A percentile compares a stretch with the other conserved stretches of the same genome.
Evolutionary conservation across 1,140 invertebrate species (phyloP).

Genomic region (Macrotrachela quadricornifera): DNA sequence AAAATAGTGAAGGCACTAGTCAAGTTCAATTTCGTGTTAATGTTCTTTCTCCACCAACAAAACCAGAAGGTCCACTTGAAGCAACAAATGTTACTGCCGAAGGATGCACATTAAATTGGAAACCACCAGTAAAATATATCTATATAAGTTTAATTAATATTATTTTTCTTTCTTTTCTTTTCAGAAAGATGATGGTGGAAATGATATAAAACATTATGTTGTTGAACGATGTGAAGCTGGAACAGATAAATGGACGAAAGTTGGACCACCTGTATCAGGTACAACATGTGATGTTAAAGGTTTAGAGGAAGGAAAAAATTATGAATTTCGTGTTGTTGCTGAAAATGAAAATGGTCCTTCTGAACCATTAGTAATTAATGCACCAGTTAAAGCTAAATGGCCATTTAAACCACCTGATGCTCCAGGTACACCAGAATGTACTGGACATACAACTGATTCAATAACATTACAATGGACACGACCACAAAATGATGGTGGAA

Average conservation of each 20-base stretch:
- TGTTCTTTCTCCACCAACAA: constrained; percentile 55
- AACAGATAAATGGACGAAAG: constrained; percentile 30
- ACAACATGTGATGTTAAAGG: constrained; percentile 67
- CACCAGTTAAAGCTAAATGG: constrained; percentile 75
- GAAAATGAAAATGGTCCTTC: constrained; percentile 88
- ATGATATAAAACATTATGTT: constrained; percentile 74
- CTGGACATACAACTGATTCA: constrained; percentile 70
- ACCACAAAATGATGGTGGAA: constrained; percentile 61
- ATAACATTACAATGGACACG: constrained; percentile 79
- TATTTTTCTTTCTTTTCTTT: too few species aligned
- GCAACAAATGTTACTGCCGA: constrained; percentile 86
- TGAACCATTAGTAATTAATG: constrained; percentile 61
- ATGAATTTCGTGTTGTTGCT: constrained; percentile 90
- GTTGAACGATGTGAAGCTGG: constrained; percentile 63
- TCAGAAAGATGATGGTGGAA: constrained; percentile 48
- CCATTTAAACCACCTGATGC: constrained; percentile 78
- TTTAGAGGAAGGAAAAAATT: constrained; percentile 62
- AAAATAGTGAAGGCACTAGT: constrained; percentile 80
- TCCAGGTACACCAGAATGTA: constrained; percentile 58
- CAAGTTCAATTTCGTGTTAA: constrained; percentile 76
- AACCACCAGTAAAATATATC: constrained; percentile 49
- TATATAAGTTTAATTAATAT: too few species aligned
- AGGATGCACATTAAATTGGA: constrained; percentile 79
- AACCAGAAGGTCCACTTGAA: constrained; percentile 52
- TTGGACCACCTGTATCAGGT: constrained; percentile 34